Base-by-base conservation (phyloP, 1,140 invertebrate species). In the Rhopalosiphum maidis region DNA sequence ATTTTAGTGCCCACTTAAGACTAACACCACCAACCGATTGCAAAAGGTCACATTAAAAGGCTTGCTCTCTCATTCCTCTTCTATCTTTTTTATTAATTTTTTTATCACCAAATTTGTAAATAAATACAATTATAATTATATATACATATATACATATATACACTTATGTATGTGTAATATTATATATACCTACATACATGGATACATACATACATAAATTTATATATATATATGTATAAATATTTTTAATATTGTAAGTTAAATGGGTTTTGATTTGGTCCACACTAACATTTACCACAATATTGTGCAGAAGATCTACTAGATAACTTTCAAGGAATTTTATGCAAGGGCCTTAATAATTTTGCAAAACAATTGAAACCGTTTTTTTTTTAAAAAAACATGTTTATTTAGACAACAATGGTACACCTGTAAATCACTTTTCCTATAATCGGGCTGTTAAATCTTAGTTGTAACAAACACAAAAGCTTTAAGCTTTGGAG, bases 201-300 rank as follows among this genome's bases (percentile, higher is more conserved):
- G 37, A 30, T 90, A 55, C 23, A 90, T 41, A 68, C 37, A 85
- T 30, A 85, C 83, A 85, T 85, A 85, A 77, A 77, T 85, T 25
- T 85, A 91, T 91, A 91, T 83, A 51, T 54, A 54, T 60, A 89
- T 54, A 86, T 48, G 37, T 46, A 46, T 30, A 86, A 43, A 35
- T 88, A 88, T 41, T 51, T 89, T 89, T 2, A 68, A 68, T 90
- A 68, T 41, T 68, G 2, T n/a, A 43, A 90, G 37, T 43, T 68
- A 68, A 93, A 93, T 93, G 91, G 91, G 91, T 93, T 93, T 93
- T 93, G 91, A 93, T 93, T 93, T 93, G 91, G 91, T 93, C 91
- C 91, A 93, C 91, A 54, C 82, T 93, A 55, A 93, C 91, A 93
- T 86, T 93, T 93, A 86, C 82, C 91, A 93, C 91, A 54, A 37